Evolutionary conservation across 2,797 vertebrate species (phyloP).

Genomic region (Taeniopygia guttata): DNA sequence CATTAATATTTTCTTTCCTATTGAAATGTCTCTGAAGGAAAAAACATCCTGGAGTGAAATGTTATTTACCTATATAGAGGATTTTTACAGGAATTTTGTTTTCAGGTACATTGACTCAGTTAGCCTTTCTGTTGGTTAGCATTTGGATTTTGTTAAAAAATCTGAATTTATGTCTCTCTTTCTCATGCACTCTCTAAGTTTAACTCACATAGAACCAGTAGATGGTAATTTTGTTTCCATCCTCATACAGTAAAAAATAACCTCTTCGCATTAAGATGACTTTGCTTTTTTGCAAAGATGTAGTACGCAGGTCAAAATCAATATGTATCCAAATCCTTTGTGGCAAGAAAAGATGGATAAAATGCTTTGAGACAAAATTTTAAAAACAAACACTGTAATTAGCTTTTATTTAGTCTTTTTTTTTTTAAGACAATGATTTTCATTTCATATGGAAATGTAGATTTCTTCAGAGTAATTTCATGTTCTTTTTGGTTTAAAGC

Average conservation of each 20-base stretch:
- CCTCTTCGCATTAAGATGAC: constrained; percentile 57
- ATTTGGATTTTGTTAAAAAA: constrained; percentile 48
- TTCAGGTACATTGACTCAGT: constrained; percentile 28
- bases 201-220: constrained; percentile 35
- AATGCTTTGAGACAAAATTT: constrained; percentile 64
- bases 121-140: neutral
- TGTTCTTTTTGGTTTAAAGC: constrained; percentile 69
- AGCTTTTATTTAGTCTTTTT: constrained; percentile 70
- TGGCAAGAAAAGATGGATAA: constrained; percentile 58
- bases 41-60: neutral
- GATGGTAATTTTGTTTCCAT: constrained; percentile 12
- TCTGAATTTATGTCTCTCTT: constrained; percentile 31
- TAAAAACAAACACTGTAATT: constrained; percentile 67
- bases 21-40: neutral
- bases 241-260: constrained; percentile 52
- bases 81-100: constrained; percentile 42
- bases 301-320: constrained; percentile 57
- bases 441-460: constrained; percentile 68
- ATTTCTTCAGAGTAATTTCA: constrained; percentile 64
- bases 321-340: constrained; percentile 55
- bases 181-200: constrained; percentile 20
- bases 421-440: constrained; percentile 69
- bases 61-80: neutral
- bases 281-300: constrained; percentile 50
- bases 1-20: neutral